A percentile compares a stretch with the other conserved stretches of the same genome.
phyloP scores from a whole-genome alignment of 1,140 invertebrate species.

The Leptinotarsa undecemlineata region DNA sequence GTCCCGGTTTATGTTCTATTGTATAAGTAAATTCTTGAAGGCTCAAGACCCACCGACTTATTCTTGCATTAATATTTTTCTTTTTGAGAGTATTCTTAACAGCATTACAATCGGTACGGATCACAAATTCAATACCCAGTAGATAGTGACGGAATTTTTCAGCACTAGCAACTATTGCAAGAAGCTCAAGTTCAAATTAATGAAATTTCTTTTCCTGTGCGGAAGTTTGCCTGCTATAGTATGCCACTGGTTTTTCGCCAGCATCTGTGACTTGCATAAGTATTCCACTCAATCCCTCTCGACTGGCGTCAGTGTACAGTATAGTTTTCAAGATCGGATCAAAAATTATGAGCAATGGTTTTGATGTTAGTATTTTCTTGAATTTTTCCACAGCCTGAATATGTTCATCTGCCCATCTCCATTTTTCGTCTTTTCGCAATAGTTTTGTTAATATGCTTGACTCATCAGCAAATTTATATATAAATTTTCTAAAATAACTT shows the following conservation, averaged over 20 bases:
- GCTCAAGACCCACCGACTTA: too few species aligned
- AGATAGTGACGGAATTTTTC: too few species aligned
- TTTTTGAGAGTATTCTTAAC: too few species aligned
- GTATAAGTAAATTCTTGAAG: too few species aligned
- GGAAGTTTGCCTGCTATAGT: constrained; percentile 48
- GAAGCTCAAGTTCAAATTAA: constrained; percentile 48
- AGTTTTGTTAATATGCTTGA: constrained; percentile 35
- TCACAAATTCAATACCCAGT: too few species aligned
- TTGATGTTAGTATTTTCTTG: not conserved
- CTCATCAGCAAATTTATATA: constrained; percentile 38
- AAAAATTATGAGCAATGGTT: constrained; percentile 16
- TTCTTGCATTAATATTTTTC: too few species aligned
- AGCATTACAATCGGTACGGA: too few species aligned
- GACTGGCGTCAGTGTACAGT: constrained; percentile 23
- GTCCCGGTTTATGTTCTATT: too few species aligned
- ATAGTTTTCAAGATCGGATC: constrained; percentile 14
- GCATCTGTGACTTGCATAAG: constrained; percentile 36
- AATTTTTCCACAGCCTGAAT: constrained; percentile 24
- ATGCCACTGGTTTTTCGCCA: constrained; percentile 37
- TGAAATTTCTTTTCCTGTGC: constrained; percentile 41
- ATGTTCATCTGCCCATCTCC: constrained; percentile 30
- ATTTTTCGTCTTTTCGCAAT: constrained; percentile 26
- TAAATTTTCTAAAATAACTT: constrained; percentile 46
- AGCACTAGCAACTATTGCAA: constrained; percentile 24
- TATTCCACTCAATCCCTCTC: constrained; percentile 38